phyloP scores from a whole-genome alignment of 2,888 invertebrate species.

The Monochamus alternatus region DNA sequence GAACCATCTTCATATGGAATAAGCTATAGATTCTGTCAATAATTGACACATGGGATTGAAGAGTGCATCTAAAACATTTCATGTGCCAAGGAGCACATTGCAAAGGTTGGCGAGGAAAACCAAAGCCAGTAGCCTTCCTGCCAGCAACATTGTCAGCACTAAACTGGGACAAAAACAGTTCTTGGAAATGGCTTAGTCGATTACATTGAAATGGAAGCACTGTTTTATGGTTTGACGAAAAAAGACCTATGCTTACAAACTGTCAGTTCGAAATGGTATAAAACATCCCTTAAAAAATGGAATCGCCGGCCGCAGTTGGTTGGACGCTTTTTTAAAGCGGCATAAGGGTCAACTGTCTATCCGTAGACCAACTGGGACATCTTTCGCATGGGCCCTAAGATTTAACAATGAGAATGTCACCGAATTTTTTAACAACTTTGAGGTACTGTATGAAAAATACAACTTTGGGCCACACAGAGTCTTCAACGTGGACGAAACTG shows the following conservation, averaged over 20 bases:
- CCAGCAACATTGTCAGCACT: too few relatives aligned
- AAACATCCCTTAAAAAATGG: conserved; percentile 38
- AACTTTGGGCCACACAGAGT: not conserved
- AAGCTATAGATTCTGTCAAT: too few relatives aligned
- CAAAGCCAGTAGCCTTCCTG: too few relatives aligned
- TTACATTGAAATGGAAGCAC: conserved; percentile 36
- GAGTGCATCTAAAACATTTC: too few relatives aligned
- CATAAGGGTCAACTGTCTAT: conserved; percentile 22
- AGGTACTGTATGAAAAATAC: not conserved
- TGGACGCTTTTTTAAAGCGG: conserved; percentile 40
- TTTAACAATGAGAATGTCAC: conserved; percentile 32
- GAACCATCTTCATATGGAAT: too few relatives aligned
- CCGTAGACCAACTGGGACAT: conserved; percentile 33
- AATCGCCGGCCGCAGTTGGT: conserved; percentile 37
- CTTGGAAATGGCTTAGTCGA: conserved; percentile 15
- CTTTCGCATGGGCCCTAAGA: conserved; percentile 28
- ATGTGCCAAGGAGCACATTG: too few relatives aligned
- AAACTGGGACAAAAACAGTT: too few relatives aligned
- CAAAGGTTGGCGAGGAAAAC: too few relatives aligned
- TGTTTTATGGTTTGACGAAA: conserved; percentile 39
- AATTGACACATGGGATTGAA: too few relatives aligned
- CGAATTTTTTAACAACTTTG: conserved; percentile 33
- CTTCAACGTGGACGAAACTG: conserved; percentile 65
- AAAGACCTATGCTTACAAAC: conserved; percentile 28
- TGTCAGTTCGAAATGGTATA: conserved; percentile 40